Evolutionary conservation across 1,140 invertebrate genomes (phyloP), one percentile per base, ranked within the genome.

Genomic region (Pseudomyrmex flavicornis): DNA sequence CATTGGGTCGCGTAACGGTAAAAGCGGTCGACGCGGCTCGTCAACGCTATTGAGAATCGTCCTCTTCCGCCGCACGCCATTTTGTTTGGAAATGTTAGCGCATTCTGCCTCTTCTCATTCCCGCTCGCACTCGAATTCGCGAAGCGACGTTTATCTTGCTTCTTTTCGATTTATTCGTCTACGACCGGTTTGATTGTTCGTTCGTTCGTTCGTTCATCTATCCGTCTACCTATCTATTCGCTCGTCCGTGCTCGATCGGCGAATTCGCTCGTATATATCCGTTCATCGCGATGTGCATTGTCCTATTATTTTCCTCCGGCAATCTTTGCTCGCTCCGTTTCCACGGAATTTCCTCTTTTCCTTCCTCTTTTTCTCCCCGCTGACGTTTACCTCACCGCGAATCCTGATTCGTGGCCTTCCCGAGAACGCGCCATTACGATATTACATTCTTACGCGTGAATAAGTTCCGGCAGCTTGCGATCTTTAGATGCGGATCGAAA

Each of bases 1-100:
- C 90, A 91, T 92, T 93, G 92, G 93, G 92, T 94, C 93, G 91
- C 85, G 86, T 94, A 94, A 93, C 93, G 92, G 93, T 93, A 94
- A 88, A 89, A 85, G 22, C 85, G 83, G 84, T 90, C 76, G 76
- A 77, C 74, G 83, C 70, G 88, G 88, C 80, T 91, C 70, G 75
- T 88, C 74, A 85, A 89, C 72, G 79, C 73, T 85, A 89, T 89
- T 73, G 84, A 70, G 35, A 35, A 50, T 72, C 66, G 20, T 79
- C 54, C 76, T 72, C 76, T 59, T 58, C 54, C 52, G 66, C 56
- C 52, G 20, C 5, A 22, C 46, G 73, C 59, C 74, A 66, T 76
- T 76, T 80, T 80, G 54, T 72, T 80, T 72, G 76, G n/a, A 50
- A 70, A 80, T 35, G 76, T 59, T 9, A 56, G 66, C 15, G 20